These are phyloP conservation scores for Melanotus villosus DNA, from an alignment of 2,888 invertebrate genomes.

Conservation along the genomic window DNA sequence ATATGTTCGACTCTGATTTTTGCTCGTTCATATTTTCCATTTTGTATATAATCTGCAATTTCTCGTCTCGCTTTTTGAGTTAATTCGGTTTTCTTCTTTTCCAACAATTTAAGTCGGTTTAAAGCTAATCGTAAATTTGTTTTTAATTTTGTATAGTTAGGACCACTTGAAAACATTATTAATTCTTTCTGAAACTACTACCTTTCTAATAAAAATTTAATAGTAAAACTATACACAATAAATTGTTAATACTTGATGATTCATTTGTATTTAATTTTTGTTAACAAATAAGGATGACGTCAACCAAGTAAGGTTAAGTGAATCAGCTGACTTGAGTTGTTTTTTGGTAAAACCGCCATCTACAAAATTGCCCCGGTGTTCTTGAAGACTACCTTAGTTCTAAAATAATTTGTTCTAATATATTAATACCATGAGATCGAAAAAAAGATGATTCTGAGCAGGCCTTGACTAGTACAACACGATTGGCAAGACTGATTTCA, in stretches of 20 bases:
- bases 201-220: background rate
- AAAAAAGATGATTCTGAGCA: no score
- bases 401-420: no score
- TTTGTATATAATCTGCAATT: conserved; percentile 95
- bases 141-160: conserved; percentile 96
- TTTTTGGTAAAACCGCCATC: no score
- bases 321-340: conserved; percentile 3
- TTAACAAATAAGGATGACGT: conserved; percentile 34
- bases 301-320: background rate
- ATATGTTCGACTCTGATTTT: conserved; percentile 99
- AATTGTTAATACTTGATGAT: conserved; percentile 17
- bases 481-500: no score
- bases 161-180: conserved; percentile 90
- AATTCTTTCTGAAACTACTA: background rate
- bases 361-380: no score
- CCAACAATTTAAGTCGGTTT: conserved; percentile 93
- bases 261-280: conserved; percentile 24
- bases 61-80: conserved; percentile 96
- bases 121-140: conserved; percentile 94
- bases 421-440: no score
- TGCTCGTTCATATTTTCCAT: conserved; percentile 90
- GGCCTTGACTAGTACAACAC: no score
- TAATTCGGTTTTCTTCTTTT: conserved; percentile 98
- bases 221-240: no score
- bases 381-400: no score